Conservation (phyloP, 2,888 invertebrate genomes). For the Saturnia japonica region DNA sequence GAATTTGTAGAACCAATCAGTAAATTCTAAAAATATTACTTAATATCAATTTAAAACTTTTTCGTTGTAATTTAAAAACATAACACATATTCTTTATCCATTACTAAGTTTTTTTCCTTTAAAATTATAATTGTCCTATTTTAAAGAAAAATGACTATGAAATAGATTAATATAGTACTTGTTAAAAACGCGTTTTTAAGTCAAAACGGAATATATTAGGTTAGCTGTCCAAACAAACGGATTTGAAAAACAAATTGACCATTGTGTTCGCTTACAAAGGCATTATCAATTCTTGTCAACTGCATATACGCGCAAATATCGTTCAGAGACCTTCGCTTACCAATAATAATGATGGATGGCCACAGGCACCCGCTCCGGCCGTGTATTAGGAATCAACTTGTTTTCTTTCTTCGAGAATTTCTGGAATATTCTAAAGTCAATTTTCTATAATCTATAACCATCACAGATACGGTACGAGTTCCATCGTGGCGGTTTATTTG, state of each 20-base stretch:
- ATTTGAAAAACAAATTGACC: slow-evolving; percentile 22
- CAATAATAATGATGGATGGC: slow-evolving; percentile 18
- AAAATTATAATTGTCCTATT: too few species aligned
- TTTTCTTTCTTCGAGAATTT: not conserved
- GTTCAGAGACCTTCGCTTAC: slow-evolving; percentile 28
- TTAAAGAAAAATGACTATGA: not conserved
- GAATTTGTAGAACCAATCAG: too few species aligned
- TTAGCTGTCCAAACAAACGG: slow-evolving; percentile 10
- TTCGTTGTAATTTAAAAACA: too few species aligned
- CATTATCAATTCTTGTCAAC: slow-evolving; percentile 47
- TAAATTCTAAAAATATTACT: too few species aligned
- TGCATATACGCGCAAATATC: slow-evolving; percentile 36
- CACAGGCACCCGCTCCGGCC: not conserved
- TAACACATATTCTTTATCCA: too few species aligned
- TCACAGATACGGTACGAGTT: too few species aligned
- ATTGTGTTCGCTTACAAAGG: slow-evolving; percentile 23
- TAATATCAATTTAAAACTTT: too few species aligned
- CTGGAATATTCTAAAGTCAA: not conserved
- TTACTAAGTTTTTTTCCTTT: too few species aligned
- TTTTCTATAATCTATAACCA: not conserved
- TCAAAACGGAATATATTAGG: slow-evolving; percentile 6
- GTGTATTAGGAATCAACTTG: not conserved
- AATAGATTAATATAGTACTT: not conserved
- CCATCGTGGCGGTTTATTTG: too few species aligned
- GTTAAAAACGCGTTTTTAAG: not conserved